Conservation (phyloP, 2,888 invertebrate species). For the Cephus rjabovi region DNA sequence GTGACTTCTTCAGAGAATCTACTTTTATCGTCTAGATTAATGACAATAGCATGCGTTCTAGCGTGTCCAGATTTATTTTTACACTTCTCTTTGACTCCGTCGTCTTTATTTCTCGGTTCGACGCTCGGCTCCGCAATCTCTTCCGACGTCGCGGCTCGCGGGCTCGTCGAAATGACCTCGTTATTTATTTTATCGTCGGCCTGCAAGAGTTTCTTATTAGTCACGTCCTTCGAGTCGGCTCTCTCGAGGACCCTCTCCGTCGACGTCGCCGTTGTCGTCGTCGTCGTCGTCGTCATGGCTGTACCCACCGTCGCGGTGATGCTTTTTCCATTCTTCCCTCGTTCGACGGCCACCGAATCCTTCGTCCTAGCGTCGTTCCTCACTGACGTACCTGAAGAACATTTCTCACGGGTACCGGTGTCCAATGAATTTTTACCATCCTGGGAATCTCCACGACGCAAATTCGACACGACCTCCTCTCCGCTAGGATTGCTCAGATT, state of each 20-base stretch:
- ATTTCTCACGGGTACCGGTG: not conserved
- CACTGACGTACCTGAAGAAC: slow-evolving; percentile 12
- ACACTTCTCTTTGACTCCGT: slow-evolving; percentile 33
- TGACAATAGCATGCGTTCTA: slow-evolving; percentile 81
- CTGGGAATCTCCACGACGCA: slow-evolving; percentile 53
- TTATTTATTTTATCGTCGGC: slow-evolving; percentile 22
- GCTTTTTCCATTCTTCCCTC: slow-evolving; percentile 51
- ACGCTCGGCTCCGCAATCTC: slow-evolving; percentile 28
- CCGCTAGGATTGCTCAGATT: slow-evolving; percentile 55
- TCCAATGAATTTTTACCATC: slow-evolving; percentile 30
- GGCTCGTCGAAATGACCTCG: slow-evolving; percentile 10
- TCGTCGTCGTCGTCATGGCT: slow-evolving; percentile 34
- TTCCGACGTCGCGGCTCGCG: slow-evolving; percentile 21
- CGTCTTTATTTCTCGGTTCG: slow-evolving; percentile 30
- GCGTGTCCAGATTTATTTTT: slow-evolving; percentile 74
- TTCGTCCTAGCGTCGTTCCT: slow-evolving; percentile 19
- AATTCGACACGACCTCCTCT: slow-evolving; percentile 35
- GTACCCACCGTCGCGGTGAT: slow-evolving; percentile 42
- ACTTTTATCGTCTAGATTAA: slow-evolving; percentile 84
- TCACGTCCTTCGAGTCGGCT: slow-evolving; percentile 65
- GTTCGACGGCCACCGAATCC: slow-evolving; percentile 26
- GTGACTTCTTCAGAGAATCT: slow-evolving; percentile 86
- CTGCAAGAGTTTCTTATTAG: slow-evolving; percentile 25
- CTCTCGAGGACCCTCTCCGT: slow-evolving; percentile 66
- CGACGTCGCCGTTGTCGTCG: slow-evolving; percentile 66